Conservation (phyloP, 2,888 invertebrate genomes). For the Hipparchia semele region DNA sequence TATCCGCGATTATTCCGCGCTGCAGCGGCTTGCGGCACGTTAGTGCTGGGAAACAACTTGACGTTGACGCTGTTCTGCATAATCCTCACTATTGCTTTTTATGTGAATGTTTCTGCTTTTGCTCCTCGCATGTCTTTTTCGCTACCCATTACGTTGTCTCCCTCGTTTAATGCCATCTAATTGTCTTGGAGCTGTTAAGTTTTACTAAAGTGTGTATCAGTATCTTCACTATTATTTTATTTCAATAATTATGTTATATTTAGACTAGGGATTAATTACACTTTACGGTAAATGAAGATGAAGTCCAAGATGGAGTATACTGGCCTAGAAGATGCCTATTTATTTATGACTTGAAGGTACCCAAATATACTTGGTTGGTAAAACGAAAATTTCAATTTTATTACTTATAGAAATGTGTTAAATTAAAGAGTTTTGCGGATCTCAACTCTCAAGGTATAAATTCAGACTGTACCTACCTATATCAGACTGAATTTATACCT, state of each 20-base stretch:
- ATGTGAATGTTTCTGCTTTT: slow-evolving; percentile 69
- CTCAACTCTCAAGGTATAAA: not conserved
- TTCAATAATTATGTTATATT: too few species aligned
- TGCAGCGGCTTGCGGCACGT: slow-evolving; percentile 80
- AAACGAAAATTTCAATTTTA: too few species aligned
- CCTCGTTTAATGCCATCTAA: slow-evolving; percentile 11
- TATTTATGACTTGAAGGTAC: too few species aligned
- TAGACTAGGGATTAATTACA: too few species aligned
- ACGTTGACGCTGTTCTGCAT: slow-evolving; percentile 77
- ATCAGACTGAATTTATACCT: slow-evolving; percentile 32
- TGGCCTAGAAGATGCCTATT: too few species aligned
- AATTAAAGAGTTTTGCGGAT: not conserved
- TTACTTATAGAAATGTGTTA: not conserved
- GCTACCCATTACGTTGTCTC: slow-evolving; percentile 3
- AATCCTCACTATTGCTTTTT: slow-evolving; percentile 79
- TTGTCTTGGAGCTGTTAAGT: not conserved
- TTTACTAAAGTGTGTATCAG: not conserved
- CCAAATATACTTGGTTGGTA: too few species aligned
- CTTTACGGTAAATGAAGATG: too few species aligned
- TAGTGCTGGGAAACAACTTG: slow-evolving; percentile 76
- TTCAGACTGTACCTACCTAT: slow-evolving; percentile 13
- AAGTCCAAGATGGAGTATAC: too few species aligned
- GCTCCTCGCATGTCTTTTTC: slow-evolving; percentile 51
- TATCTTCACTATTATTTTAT: not conserved
- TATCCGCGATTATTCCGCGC: slow-evolving; percentile 83